These are phyloP conservation scores for Boleophthalmus pectinirostris DNA, from an alignment of 2,113 vertebrate genomes.

Conservation along the genomic window DNA sequence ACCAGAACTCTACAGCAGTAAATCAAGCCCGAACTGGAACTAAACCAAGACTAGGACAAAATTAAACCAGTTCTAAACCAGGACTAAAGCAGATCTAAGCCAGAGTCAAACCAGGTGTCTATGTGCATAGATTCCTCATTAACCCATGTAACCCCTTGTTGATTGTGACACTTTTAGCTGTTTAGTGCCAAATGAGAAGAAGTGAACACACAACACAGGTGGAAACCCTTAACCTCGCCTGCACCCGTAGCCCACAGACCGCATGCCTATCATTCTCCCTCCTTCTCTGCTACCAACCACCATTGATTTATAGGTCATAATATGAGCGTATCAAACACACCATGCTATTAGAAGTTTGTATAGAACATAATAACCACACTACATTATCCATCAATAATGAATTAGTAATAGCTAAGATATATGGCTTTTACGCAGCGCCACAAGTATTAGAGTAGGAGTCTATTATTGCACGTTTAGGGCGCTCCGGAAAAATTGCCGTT, in stretches of 20 bases:
- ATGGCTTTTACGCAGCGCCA: neutral
- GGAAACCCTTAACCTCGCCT: constrained; percentile 39
- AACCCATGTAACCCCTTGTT: constrained; percentile 32
- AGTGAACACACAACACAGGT: constrained; percentile 45
- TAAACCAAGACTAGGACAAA: neutral
- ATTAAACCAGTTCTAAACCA: neutral
- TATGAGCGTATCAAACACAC: neutral
- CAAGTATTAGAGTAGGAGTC: neutral
- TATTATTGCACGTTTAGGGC: accelerated
- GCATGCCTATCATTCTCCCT: constrained; percentile 50
- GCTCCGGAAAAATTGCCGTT: neutral
- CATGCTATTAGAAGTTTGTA: neutral
- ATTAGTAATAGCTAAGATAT: neutral
- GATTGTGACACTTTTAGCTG: constrained; percentile 12
- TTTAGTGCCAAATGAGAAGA: constrained; percentile 36
- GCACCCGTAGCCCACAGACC: constrained; percentile 24
- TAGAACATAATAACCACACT: neutral
- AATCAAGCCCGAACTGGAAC: neutral
- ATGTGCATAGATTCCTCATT: constrained; percentile 1
- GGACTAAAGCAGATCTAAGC: neutral
- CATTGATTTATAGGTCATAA: neutral
- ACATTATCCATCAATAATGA: neutral
- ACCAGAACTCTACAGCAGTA: neutral
- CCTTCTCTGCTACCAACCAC: neutral
- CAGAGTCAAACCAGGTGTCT: neutral